phyloP scores from a whole-genome alignment of 2,888 invertebrate genomes.

The Agrilus mali region DNA sequence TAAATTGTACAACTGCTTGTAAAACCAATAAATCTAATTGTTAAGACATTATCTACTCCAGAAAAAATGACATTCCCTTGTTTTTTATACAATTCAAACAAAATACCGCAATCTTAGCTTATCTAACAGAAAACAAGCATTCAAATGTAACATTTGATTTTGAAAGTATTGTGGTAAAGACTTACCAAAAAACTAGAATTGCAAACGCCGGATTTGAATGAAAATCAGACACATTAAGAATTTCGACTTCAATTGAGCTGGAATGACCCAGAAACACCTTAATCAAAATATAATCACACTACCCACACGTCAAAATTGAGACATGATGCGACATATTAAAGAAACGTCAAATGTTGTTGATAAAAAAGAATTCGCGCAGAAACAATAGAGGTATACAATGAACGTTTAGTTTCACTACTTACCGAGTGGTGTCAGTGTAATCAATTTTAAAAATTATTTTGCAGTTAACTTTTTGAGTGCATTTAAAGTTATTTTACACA shows the following conservation, averaged over 20 bases:
- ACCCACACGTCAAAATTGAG: conserved; percentile 28
- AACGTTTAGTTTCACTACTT: too few species aligned
- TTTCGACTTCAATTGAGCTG: conserved; percentile 15
- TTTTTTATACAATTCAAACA: conserved; percentile 4
- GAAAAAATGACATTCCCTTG: not conserved
- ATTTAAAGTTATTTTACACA: not conserved
- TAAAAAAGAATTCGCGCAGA: not conserved
- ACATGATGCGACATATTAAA: conserved; percentile 24
- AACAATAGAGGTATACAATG: too few species aligned
- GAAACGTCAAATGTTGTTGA: conserved; percentile 6
- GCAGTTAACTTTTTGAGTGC: too few species aligned
- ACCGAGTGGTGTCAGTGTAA: too few species aligned
- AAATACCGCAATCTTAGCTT: conserved; percentile 3
- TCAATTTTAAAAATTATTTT: too few species aligned
- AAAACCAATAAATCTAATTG: too few species aligned
- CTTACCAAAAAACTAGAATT: conserved; percentile 6
- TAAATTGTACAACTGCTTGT: too few species aligned
- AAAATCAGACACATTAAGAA: conserved; percentile 12
- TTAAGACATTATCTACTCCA: conserved; percentile 1
- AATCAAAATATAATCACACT: conserved; percentile 19
- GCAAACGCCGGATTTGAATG: conserved; percentile 3
- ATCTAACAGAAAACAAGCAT: too few species aligned
- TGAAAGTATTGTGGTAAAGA: not conserved
- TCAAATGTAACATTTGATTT: too few species aligned
- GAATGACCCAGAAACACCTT: conserved; percentile 24